phyloP scores from a whole-genome alignment of 2,797 vertebrate genomes.

The Pseudochirops corinnae region DNA sequence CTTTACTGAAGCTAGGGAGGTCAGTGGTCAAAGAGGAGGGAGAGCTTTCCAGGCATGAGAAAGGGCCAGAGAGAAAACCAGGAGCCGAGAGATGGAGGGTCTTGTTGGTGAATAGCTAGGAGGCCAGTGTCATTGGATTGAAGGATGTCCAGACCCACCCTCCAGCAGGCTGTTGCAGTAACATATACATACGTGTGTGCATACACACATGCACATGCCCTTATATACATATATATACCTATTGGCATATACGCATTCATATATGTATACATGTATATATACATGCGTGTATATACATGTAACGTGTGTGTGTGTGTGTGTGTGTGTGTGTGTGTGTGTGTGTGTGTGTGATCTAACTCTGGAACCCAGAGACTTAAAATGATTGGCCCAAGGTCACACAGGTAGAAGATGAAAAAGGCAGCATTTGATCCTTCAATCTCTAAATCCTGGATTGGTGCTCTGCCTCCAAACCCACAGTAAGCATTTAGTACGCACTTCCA shows the following conservation, averaged over 20 bases:
- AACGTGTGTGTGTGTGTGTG: too few species aligned
- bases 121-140: not conserved
- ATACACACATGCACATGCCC: too few species aligned
- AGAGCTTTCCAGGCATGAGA: not conserved
- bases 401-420: too few species aligned
- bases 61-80: not conserved
- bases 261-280: too few species aligned
- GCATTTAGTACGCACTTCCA: not conserved
- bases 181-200: too few species aligned
- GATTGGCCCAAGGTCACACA: too few species aligned
- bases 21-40: not conserved
- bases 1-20: not conserved
- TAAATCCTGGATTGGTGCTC: not conserved
- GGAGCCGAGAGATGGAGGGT: not conserved
- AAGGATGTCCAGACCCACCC: not conserved
- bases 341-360: too few species aligned
- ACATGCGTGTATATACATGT: too few species aligned
- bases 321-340: too few species aligned
- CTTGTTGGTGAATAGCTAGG: not conserved
- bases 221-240: too few species aligned
- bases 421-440: not conserved
- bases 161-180: not conserved
- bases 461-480: not conserved
- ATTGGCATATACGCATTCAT: rapidly evolving
- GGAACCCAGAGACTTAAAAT: too few species aligned